Evolutionary conservation across 2,113 vertebrate genomes (phyloP), one percentile per base, ranked within the genome.

Genomic region (Caloenas nicobarica): DNA sequence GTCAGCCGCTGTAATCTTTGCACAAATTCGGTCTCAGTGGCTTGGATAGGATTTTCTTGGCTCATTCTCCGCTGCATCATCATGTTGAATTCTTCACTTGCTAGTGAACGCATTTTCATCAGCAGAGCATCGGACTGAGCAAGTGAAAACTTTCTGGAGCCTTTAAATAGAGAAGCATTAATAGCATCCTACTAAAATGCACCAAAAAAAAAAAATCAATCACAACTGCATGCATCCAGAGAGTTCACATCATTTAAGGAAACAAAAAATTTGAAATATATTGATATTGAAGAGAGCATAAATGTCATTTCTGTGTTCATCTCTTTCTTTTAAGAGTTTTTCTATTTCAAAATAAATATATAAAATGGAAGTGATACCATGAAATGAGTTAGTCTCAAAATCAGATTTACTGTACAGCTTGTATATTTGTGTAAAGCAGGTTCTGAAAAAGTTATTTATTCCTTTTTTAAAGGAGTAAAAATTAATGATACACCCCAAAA

Each of bases 1-100:
- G 98, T 98, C 21, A 99, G 98, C 81, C 98, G 98, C 98, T 99
- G 99, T 80, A 99, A 97, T 40, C 99, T 97, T 81, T 99, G 99
- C 2, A 98, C 96, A 40, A 99, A 98, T 94, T 99, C 99, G 0
- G 98, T 91, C 88, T 99, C 99, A 10, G 98, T 98, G 40, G 99
- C 99, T 81, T 98, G 98, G 66, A 98, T 94, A 4, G 99, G 98
- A 96, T 98, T 99, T 97, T 99, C 99, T 95, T 99, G 99, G 96
- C 99, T 99, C 99, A 99, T 99, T 88, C 99, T 98, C 56, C 98
- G 97, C 77, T 99, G 99, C 98, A 99, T 99, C 99, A 99, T 99
- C 93, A 98, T 97, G 54, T 98, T 97, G 51, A 99, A 99, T 86
- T 99, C 99, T 42, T 99, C 99, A 26, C 98, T 99, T 72, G 99